Evolutionary conservation across 2,888 invertebrate species (phyloP).

Genomic region (Campoplex capitator): DNA sequence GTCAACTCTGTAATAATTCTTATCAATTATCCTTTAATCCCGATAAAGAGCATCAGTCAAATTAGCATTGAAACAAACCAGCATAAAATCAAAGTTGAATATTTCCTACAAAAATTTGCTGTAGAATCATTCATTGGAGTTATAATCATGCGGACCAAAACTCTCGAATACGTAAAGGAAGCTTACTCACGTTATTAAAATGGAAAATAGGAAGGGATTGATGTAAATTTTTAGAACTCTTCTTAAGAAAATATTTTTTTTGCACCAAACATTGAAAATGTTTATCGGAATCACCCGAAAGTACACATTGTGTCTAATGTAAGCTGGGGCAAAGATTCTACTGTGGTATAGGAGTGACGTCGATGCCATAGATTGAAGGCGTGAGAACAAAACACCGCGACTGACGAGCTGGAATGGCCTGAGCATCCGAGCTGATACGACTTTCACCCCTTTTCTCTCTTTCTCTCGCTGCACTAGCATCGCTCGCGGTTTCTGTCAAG

Average conservation of each 20-base stretch:
- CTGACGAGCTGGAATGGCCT: conserved; percentile 56
- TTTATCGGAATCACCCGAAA: not conserved
- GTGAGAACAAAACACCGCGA: conserved; percentile 35
- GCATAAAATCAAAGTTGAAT: too few species aligned
- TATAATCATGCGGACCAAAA: too few species aligned
- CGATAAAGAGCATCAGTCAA: too few species aligned
- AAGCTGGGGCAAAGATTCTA: not conserved
- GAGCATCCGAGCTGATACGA: conserved; percentile 58
- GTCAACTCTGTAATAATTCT: too few species aligned
- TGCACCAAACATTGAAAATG: not conserved
- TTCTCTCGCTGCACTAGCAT: conserved; percentile 5
- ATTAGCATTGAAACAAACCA: too few species aligned
- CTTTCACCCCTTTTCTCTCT: conserved; percentile 23
- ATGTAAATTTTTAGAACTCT: not conserved
- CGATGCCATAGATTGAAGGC: conserved; percentile 25
- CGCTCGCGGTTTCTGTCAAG: conserved; percentile 75
- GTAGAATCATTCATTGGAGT: too few species aligned
- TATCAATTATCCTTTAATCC: too few species aligned
- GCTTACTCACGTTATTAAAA: too few species aligned
- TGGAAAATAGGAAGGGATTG: not conserved
- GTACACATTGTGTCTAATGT: not conserved
- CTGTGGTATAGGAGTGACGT: conserved; percentile 43
- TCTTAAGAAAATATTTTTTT: not conserved
- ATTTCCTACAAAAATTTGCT: too few species aligned
- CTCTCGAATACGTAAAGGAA: too few species aligned